Evolutionary conservation across 2,797 vertebrate genomes (phyloP).

Genomic region (Phyllotis vaccarum): DNA sequence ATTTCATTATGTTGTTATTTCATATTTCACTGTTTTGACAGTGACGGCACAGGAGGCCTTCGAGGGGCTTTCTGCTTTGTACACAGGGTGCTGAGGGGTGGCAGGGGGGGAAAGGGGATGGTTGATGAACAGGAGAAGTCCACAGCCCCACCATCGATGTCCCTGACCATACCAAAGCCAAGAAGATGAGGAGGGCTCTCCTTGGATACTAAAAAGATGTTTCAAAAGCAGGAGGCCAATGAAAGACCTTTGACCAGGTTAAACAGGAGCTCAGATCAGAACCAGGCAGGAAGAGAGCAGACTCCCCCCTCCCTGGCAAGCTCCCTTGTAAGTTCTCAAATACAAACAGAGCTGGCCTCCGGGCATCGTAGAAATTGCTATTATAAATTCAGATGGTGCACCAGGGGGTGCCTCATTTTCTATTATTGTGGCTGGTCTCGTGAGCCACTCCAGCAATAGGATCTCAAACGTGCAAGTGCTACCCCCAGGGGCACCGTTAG

Average conservation of each 20-base stretch:
- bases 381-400: constrained; percentile 92
- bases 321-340: constrained; percentile 85
- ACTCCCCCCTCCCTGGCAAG: constrained; percentile 71
- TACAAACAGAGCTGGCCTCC: constrained; percentile 89
- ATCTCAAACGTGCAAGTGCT: constrained; percentile 89
- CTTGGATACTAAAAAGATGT: not conserved
- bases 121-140: constrained; percentile 36
- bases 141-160: not conserved
- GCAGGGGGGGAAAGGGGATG: not conserved
- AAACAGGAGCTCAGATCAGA: constrained; percentile 32
- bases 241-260: constrained; percentile 49
- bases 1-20: constrained; percentile 83
- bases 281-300: constrained; percentile 37
- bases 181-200: not conserved
- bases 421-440: constrained; percentile 89
- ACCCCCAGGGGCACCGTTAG: constrained; percentile 90
- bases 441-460: constrained; percentile 89
- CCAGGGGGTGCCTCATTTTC: constrained; percentile 90
- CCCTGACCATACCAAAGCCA: not conserved
- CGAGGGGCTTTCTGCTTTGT: constrained; percentile 68
- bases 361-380: constrained; percentile 90
- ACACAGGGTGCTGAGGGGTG: constrained; percentile 8
- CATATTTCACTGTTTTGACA: constrained; percentile 76
- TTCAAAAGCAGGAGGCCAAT: not conserved
- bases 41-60: constrained; percentile 74